These are phyloP conservation scores for Psephotus haematonotus DNA, from an alignment of 2,113 vertebrate genomes.

Conservation along the genomic window DNA sequence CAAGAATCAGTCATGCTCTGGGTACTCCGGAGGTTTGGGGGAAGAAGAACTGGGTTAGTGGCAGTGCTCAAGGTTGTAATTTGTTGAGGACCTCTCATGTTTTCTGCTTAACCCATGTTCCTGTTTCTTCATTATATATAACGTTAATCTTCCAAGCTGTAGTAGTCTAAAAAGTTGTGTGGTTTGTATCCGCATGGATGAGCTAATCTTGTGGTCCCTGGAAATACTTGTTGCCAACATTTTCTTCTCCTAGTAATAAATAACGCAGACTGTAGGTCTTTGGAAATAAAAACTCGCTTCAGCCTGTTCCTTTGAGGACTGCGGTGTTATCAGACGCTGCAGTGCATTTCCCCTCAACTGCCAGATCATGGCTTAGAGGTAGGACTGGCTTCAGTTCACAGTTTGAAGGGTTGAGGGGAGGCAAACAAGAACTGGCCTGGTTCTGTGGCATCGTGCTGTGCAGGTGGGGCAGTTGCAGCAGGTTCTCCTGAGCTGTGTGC, in stretches of 20 bases:
- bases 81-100: not conserved
- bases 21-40: not conserved
- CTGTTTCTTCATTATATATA: not conserved
- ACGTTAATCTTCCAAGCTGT: not conserved
- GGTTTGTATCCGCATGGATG: not conserved
- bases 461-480: not conserved
- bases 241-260: not conserved
- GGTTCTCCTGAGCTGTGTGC: not conserved
- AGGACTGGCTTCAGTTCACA: not conserved
- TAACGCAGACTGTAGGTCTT: not conserved
- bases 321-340: not conserved
- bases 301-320: not conserved
- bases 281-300: not conserved
- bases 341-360: not conserved
- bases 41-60: not conserved
- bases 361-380: not conserved
- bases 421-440: not conserved
- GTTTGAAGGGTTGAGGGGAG: not conserved
- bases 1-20: not conserved
- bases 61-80: not conserved
- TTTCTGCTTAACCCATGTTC: not conserved
- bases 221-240: not conserved
- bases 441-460: not conserved
- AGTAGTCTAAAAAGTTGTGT: not conserved
- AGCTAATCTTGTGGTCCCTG: constrained; percentile 31